These are phyloP conservation scores for Xiphias gladius DNA, from an alignment of 2,113 vertebrate species.

Conservation along the genomic window DNA sequence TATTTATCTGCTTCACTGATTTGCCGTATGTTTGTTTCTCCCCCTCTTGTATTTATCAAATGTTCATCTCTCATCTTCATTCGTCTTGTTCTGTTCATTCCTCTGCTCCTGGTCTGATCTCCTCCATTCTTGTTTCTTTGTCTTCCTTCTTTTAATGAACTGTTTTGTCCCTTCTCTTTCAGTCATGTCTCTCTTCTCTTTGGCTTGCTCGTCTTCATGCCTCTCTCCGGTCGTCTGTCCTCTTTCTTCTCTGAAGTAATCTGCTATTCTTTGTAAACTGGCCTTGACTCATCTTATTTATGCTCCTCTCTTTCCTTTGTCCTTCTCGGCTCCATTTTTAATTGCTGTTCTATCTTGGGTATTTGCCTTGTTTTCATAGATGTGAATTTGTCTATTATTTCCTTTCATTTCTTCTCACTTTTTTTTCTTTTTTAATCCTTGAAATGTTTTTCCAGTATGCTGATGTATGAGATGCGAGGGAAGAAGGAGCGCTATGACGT, in stretches of 20 bases:
- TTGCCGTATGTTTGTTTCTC: background rate
- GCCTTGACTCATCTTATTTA: background rate
- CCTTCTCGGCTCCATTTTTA: background rate
- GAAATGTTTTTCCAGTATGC: slow-evolving; percentile 77
- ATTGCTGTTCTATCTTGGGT: background rate
- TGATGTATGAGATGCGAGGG: slow-evolving; percentile 89
- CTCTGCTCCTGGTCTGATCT: background rate
- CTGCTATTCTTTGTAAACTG: background rate
- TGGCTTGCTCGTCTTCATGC: background rate
- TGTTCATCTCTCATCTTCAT: background rate
- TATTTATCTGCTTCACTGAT: slow-evolving; percentile 1
- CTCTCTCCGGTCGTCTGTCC: background rate
- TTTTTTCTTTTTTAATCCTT: background rate
- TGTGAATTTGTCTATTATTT: background rate
- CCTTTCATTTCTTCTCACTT: background rate
- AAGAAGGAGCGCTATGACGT: slow-evolving; percentile 88
- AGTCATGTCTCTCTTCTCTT: background rate
- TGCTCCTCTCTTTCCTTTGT: background rate
- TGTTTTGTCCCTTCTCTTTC: background rate
- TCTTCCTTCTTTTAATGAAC: background rate
- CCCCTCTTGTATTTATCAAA: background rate
- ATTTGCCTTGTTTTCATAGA: background rate
- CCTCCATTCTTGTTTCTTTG: background rate
- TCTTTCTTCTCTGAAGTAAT: slow-evolving; percentile 1
- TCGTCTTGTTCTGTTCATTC: background rate